These are phyloP conservation scores for Acanthiza pusilla DNA, from an alignment of 2,797 vertebrate species.

Conservation along the genomic window DNA sequence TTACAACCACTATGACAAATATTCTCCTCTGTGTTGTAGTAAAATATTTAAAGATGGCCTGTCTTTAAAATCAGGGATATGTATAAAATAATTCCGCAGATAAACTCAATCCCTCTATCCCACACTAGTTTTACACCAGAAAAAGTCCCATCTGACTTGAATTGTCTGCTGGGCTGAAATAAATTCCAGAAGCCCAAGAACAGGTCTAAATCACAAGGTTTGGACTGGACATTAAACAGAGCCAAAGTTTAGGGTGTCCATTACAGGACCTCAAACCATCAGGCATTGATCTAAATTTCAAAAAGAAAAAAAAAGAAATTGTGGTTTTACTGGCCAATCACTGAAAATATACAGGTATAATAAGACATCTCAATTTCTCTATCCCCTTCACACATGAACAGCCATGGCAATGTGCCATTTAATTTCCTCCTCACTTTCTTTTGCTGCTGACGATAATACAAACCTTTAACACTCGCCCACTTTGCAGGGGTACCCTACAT, in stretches of 20 bases:
- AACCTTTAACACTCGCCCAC: not conserved
- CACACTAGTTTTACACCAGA: not conserved
- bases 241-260: not conserved
- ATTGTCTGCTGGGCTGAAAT: not conserved
- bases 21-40: not conserved
- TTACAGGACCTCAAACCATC: not conserved
- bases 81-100: not conserved
- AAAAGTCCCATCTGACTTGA: not conserved
- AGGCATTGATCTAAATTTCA: not conserved
- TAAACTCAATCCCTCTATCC: not conserved
- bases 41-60: not conserved
- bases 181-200: not conserved
- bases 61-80: not conserved
- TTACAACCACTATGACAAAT: not conserved
- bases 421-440: not conserved
- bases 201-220: not conserved
- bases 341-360: not conserved
- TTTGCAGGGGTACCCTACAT: not conserved
- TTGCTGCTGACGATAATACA: not conserved
- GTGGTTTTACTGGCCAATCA: not conserved
- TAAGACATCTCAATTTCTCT: not conserved
- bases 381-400: not conserved
- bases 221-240: not conserved
- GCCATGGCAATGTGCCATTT: not conserved
- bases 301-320: not conserved